Evolutionary conservation across 2,888 invertebrate genomes (phyloP).

Genomic region (Chesias legatella): DNA sequence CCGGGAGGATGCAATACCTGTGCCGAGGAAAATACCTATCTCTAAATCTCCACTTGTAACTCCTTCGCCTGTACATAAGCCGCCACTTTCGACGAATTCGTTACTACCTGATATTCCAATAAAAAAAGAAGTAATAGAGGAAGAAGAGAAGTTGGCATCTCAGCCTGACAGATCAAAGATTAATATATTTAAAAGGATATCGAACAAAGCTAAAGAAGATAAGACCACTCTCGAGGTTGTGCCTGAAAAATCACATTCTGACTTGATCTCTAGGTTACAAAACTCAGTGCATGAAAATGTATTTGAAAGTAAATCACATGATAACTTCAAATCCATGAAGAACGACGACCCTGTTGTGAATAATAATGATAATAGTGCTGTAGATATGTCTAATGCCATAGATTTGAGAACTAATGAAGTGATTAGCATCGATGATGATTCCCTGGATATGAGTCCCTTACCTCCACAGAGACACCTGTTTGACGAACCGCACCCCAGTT

Average conservation of each 20-base stretch:
- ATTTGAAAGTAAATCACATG: constrained; percentile 47
- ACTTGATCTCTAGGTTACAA: constrained; percentile 71
- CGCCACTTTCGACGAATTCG: constrained; percentile 41
- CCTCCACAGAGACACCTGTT: constrained; percentile 40
- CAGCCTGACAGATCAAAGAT: constrained; percentile 92
- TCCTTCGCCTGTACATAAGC: constrained; percentile 56
- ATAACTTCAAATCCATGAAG: constrained; percentile 53
- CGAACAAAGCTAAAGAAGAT: constrained; percentile 86
- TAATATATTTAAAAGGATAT: constrained; percentile 93
- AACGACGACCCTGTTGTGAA: constrained; percentile 66
- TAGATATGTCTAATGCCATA: constrained; percentile 73
- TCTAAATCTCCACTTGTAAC: constrained; percentile 71
- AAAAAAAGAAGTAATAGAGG: constrained; percentile 75
- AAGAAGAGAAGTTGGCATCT: constrained; percentile 83
- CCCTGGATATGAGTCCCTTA: constrained; percentile 55
- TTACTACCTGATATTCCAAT: constrained; percentile 62
- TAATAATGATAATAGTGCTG: constrained; percentile 74
- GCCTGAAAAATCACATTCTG: constrained; percentile 63
- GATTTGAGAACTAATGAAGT: constrained; percentile 75
- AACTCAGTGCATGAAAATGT: constrained; percentile 53
- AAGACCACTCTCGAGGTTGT: constrained; percentile 67
- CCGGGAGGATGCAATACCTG: constrained; percentile 67
- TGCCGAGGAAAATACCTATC: constrained; percentile 73
- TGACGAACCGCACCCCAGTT: constrained; percentile 52
- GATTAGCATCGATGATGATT: constrained; percentile 73